Conservation (phyloP, 2,797 vertebrate species). For the Falco berigora region DNA sequence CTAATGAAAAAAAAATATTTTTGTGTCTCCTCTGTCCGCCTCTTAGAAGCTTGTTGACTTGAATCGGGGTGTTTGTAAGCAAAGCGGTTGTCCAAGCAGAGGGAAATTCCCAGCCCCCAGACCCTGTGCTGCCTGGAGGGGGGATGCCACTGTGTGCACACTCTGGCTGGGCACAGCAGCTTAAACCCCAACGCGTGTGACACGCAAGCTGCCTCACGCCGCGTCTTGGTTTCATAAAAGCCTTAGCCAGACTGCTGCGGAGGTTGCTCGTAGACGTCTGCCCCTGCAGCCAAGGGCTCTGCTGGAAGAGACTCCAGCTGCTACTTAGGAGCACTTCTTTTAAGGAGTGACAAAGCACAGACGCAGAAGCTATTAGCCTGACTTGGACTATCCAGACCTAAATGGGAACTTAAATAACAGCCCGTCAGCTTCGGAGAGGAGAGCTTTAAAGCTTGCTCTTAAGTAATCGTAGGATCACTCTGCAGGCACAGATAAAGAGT, state of each 20-base stretch:
- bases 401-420: neutral
- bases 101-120: neutral
- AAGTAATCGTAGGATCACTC: neutral
- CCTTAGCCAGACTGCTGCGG: neutral
- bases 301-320: neutral
- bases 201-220: neutral
- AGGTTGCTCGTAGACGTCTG: neutral
- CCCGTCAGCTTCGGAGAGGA: neutral
- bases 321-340: neutral
- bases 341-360: neutral
- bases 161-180: neutral
- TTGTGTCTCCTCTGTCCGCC: neutral
- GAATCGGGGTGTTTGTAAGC: neutral
- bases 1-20: no score
- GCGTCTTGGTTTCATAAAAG: neutral
- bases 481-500: neutral
- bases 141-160: accelerated
- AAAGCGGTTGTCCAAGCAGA: accelerated
- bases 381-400: neutral
- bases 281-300: neutral
- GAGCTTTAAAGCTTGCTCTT: neutral
- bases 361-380: neutral
- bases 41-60: neutral
- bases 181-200: accelerated
- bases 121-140: neutral